These are phyloP conservation scores for Morone saxatilis DNA, from an alignment of 2,113 vertebrate species.

Conservation along the genomic window DNA sequence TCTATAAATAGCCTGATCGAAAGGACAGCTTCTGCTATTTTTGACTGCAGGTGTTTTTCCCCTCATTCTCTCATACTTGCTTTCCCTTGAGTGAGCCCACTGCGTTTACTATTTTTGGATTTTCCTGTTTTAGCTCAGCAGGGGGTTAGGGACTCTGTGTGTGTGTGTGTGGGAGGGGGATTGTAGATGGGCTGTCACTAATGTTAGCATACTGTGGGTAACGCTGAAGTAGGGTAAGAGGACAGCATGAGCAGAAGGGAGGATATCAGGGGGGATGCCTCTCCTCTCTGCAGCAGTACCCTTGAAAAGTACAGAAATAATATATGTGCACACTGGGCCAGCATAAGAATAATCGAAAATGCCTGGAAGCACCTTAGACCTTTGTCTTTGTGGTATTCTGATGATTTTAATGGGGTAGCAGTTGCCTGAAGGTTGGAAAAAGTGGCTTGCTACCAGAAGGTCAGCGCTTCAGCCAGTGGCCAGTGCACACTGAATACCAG, in stretches of 20 bases:
- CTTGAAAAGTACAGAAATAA: conserved; percentile 50
- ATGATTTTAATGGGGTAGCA: conserved; percentile 13
- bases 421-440: conserved; percentile 22
- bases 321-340: conserved; percentile 24
- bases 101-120: conserved; percentile 83
- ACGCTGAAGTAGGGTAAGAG: conserved; percentile 63
- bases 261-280: conserved; percentile 47
- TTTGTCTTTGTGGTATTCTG: conserved; percentile 25
- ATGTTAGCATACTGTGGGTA: conserved; percentile 42
- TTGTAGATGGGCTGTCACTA: conserved; percentile 57
- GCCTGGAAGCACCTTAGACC: conserved; percentile 9
- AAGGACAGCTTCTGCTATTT: conserved; percentile 77
- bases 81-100: conserved; percentile 71
- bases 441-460: conserved; percentile 13
- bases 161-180: conserved; percentile 31
- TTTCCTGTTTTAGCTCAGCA: conserved; percentile 76
- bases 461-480: background rate
- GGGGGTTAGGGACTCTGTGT: conserved; percentile 51
- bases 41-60: conserved; percentile 82
- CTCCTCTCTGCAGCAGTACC: conserved; percentile 41
- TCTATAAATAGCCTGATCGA: conserved; percentile 80
- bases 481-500: conserved; percentile 6
- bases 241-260: conserved; percentile 52
- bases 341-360: conserved; percentile 29
- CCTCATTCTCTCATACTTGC: conserved; percentile 55